phyloP scores from a whole-genome alignment of 2,113 vertebrate species.

The Austrofundulus limnaeus region DNA sequence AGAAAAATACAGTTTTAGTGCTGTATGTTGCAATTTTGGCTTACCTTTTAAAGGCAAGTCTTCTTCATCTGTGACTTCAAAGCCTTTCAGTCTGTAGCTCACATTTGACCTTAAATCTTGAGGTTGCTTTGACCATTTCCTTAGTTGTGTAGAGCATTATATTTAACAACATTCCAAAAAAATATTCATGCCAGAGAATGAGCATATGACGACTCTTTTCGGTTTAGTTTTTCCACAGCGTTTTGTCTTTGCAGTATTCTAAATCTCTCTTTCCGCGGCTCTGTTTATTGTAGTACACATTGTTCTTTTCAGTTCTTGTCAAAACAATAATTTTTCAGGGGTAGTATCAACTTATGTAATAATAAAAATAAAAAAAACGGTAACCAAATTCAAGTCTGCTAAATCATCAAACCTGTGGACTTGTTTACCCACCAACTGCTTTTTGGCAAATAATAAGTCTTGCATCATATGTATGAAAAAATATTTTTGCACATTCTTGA shows the following conservation, averaged over 20 bases:
- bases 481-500: too few relatives aligned
- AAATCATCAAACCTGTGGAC: background rate
- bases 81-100: background rate
- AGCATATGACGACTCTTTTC: slow-evolving; percentile 5
- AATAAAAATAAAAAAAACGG: background rate
- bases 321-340: background rate
- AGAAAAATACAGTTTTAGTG: background rate
- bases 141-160: background rate
- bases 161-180: background rate
- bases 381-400: slow-evolving; percentile 18
- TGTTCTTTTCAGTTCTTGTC: background rate
- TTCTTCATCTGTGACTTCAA: background rate
- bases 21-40: background rate
- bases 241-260: background rate
- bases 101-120: background rate
- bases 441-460: background rate
- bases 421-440: background rate
- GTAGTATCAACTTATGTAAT: slow-evolving; percentile 2
- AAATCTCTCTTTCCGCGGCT: background rate
- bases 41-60: slow-evolving; percentile 5
- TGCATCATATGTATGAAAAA: too few relatives aligned
- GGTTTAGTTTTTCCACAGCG: background rate
- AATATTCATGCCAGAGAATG: background rate
- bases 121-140: background rate
- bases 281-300: background rate